Conservation (phyloP, 2,797 vertebrate species). For the Propithecus perrieri region DNA sequence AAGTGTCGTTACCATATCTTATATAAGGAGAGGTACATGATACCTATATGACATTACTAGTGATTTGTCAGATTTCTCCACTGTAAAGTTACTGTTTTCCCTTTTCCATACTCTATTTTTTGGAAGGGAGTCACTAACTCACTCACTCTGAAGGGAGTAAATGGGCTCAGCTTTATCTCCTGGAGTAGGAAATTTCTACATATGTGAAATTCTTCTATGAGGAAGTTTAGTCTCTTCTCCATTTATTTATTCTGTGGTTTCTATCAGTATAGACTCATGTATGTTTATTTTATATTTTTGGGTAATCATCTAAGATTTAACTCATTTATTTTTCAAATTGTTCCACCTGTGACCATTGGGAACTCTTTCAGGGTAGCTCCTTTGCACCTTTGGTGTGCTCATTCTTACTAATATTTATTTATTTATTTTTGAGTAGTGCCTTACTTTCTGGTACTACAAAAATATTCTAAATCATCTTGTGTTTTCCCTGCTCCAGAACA, state of each 20-base stretch:
- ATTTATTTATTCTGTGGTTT: neutral
- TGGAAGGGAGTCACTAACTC: neutral
- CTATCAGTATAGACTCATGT: neutral
- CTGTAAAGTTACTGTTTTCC: neutral
- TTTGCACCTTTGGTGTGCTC: neutral
- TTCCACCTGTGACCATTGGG: neutral
- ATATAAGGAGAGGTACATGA: neutral
- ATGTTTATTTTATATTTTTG: neutral
- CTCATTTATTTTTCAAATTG: neutral
- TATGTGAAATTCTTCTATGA: neutral
- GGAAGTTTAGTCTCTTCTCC: neutral
- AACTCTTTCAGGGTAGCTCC: neutral
- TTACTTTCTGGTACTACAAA: neutral
- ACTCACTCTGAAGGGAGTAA: neutral
- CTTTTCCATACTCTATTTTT: neutral
- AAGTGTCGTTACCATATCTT: neutral
- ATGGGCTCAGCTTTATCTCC: neutral
- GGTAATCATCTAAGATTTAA: neutral
- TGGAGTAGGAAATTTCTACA: neutral
- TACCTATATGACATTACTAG: neutral
- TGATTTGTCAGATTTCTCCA: neutral
- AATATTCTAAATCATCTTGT: neutral
- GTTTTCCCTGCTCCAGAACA: neutral
- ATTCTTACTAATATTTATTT: too few relatives aligned
- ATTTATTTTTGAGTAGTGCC: neutral